A percentile compares a stretch with the other conserved stretches of the same genome.
phyloP scores from a whole-genome alignment of 2,113 vertebrate genomes.

The Colossoma macropomum region DNA sequence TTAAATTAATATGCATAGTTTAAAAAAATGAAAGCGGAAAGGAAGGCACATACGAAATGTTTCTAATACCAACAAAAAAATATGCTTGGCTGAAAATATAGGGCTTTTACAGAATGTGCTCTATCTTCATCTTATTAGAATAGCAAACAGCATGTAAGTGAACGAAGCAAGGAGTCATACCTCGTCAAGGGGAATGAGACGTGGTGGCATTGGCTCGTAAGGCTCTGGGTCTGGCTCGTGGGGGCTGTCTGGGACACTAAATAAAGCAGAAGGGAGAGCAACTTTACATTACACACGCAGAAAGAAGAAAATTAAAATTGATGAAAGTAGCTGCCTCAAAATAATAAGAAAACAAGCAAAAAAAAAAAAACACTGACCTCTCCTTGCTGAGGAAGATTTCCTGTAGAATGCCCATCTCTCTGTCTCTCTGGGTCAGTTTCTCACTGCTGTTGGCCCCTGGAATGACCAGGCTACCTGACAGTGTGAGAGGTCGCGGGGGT shows the following conservation, averaged over 20 bases:
- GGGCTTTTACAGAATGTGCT: too few species aligned
- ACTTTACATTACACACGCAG: background rate
- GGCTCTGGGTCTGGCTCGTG: constrained; percentile 91
- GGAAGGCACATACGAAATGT: too few species aligned
- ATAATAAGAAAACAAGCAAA: too few species aligned
- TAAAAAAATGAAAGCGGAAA: too few species aligned
- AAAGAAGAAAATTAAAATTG: background rate
- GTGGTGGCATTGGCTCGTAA: constrained; percentile 88
- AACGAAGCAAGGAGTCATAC: constrained; percentile 63
- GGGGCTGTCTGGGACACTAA: constrained; percentile 81
- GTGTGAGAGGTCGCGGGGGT: constrained; percentile 80
- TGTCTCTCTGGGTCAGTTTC: constrained; percentile 86
- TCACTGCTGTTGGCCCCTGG: constrained; percentile 87
- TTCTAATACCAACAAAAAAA: too few species aligned
- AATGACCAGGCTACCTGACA: constrained; percentile 79
- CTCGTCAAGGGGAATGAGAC: constrained; percentile 91
- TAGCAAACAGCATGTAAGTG: background rate
- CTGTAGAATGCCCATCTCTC: constrained; percentile 94
- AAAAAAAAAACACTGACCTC: constrained; percentile 74
- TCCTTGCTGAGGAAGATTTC: constrained; percentile 96
- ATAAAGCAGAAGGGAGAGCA: background rate
- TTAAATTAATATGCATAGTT: background rate
- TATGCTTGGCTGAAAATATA: too few species aligned
- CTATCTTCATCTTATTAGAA: background rate
- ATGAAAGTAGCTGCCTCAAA: background rate